Evolutionary conservation across 2,888 invertebrate species (phyloP), one percentile per base, ranked within the genome.

Genomic region (Eupithecia inturbata): DNA sequence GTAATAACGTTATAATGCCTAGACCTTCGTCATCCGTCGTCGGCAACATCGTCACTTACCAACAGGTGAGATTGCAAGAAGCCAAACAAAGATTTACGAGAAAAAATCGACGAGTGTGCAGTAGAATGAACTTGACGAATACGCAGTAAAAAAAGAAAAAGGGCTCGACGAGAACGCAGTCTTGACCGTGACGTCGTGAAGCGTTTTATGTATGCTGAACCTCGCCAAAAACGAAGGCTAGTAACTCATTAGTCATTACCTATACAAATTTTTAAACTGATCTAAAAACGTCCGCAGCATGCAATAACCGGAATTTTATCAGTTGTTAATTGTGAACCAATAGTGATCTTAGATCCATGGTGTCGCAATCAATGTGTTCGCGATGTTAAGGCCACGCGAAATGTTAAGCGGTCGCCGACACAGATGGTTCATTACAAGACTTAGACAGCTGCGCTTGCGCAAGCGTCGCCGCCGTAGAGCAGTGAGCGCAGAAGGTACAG

Each of bases 321-420:
- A 39, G 39, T 31, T 69, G 73, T 72, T 67, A 16, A 39, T n/a
- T 39, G 26, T 66, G 72, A 73, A 71, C 67, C 73, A 73, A 86
- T 86, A 88, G 86, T 85, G 77, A 78, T 81, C 82, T 83, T 81
- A 82, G 82, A 85, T 84, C 82, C 77, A 80, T 26, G 57, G 57
- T 91, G 89, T 89, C 84, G 90, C 84, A 92, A 92, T 82, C 33
- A 64, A 73, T 76, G 78, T 82, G 83, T 81, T 81, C 80, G 75
- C 79, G 77, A 77, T 84, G 81, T 82, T 89, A 89, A 92, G 92
- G 93, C 89, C 91, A 84, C 79, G 80, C 85, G 79, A 92, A 92
- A 93, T 93, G 93, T 88, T 92, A 93, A 90, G 91, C 90, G 91
- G 91, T 89, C 88, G 86, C 81, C 81, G 82, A 82, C 85, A 75